phyloP scores from a whole-genome alignment of 2,888 invertebrate species.

The Griposia aprilina region DNA sequence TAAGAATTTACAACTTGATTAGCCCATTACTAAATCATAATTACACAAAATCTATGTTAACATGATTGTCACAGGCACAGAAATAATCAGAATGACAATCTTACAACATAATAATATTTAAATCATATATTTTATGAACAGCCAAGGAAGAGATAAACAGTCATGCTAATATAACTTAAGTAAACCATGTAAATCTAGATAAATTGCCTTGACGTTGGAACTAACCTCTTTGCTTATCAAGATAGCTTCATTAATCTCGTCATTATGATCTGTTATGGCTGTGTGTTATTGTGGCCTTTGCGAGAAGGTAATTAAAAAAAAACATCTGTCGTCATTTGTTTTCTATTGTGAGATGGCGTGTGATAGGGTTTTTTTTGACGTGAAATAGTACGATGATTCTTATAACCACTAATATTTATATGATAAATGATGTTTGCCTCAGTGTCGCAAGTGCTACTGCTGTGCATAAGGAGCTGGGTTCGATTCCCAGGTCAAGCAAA shows the following conservation, averaged over 20 bases:
- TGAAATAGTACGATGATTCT: too few relatives aligned
- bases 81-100: conserved; percentile 32
- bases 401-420: too few relatives aligned
- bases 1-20: too few relatives aligned
- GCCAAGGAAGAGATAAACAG: conserved; percentile 44
- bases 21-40: not conserved
- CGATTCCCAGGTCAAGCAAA: too few relatives aligned
- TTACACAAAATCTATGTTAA: conserved; percentile 19
- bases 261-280: conserved; percentile 38
- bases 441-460: too few relatives aligned
- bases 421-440: too few relatives aligned
- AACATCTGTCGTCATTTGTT: conserved; percentile 15
- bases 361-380: not conserved
- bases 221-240: conserved; percentile 63
- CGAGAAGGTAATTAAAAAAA: conserved; percentile 25
- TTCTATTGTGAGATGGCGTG: conserved; percentile 10
- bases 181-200: conserved; percentile 57
- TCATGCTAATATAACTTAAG: conserved; percentile 33
- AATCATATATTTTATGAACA: conserved; percentile 25
- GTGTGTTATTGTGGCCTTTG: conserved; percentile 12
- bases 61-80: not conserved
- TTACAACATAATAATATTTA: conserved; percentile 11
- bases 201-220: conserved; percentile 25
- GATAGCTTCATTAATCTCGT: conserved; percentile 49
- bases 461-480: too few relatives aligned